Base-by-base conservation (phyloP, 2,888 invertebrate genomes). In the Leucozona laternaria region DNA sequence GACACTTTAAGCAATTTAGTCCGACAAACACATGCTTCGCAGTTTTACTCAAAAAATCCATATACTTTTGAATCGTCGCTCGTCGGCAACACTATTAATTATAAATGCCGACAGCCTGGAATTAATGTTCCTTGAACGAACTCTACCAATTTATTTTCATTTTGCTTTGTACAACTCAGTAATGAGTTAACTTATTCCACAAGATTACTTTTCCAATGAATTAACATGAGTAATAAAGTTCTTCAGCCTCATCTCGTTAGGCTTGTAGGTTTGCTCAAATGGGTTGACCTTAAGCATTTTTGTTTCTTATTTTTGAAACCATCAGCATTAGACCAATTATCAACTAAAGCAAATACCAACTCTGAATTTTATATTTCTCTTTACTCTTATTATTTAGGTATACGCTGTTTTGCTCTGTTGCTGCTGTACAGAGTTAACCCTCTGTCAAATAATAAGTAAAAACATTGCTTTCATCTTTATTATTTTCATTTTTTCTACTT, bases 201-300 rank as follows among this genome's bases (percentile, higher is more conserved):
- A 53, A 78, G 64, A 86, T 73, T 75, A 62, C 58, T 45, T 86
- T 86, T 82, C 82, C 37, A 82, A 78, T 57, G 82, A 86, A 86
- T 86, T 79, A 82, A 79, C 86, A 86, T 73, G 57, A 86, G 73
- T 55, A 82, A 82, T 86, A 81, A 85, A 85, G 72, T 57, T 57
- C 77, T 73, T 80, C 70, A 85, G 70, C 77, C 81, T 78, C 72
- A 73, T 31, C 31, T 57, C 17, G 78, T 77, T 81, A 78, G 43
- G 73, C 50, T 60, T 64, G n/a, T 31, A 48, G 73, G 70, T 66
- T 75, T 79, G 40, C 68, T 80, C 53, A 73, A 81, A 78, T 78
- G 55, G 72, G 68, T 72, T 62, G 50, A 68, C 50, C 34, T 50
- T 82, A 75, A 75, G 71, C 82, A 75, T 64, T 45, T 55, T 64